Conservation (phyloP, 2,797 vertebrate genomes). For the Paratrypauchen microcephalus region DNA sequence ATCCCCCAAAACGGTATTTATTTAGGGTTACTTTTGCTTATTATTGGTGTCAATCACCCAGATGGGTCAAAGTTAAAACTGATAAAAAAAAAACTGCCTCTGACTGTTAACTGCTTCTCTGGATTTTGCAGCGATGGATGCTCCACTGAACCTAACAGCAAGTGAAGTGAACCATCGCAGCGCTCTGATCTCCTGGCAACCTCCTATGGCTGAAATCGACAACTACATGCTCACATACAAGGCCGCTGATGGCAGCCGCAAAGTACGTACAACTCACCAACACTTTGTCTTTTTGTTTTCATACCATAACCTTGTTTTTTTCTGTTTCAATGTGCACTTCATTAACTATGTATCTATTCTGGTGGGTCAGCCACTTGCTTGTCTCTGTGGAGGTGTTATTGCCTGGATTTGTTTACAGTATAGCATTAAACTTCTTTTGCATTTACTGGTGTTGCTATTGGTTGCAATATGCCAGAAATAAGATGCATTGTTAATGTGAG, state of each 20-base stretch:
- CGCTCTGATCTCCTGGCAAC: conserved; percentile 92
- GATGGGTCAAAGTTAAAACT: too few relatives aligned
- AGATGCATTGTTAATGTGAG: too few relatives aligned
- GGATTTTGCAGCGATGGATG: conserved; percentile 85
- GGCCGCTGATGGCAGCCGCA: conserved; percentile 85
- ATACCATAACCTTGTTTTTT: not conserved
- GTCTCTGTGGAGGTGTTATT: too few relatives aligned
- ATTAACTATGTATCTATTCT: not conserved
- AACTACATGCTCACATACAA: conserved; percentile 96
- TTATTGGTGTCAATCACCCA: not conserved
- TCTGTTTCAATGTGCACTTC: not conserved
- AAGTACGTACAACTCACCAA: conserved; percentile 74
- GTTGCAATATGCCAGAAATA: too few relatives aligned
- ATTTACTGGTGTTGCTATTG: too few relatives aligned
- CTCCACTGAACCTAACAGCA: conserved; percentile 90
- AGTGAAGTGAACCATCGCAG: conserved; percentile 92
- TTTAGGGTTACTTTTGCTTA: not conserved
- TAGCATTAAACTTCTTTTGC: too few relatives aligned
- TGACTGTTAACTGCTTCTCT: not conserved
- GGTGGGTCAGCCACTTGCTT: too few relatives aligned
- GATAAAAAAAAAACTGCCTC: too few relatives aligned
- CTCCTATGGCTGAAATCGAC: conserved; percentile 88
- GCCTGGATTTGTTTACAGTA: too few relatives aligned
- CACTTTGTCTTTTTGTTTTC: not conserved
- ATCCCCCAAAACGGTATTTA: not conserved